Evolutionary conservation across 2,888 invertebrate species (phyloP).

Genomic region (Trissolcus brochymenae): DNA sequence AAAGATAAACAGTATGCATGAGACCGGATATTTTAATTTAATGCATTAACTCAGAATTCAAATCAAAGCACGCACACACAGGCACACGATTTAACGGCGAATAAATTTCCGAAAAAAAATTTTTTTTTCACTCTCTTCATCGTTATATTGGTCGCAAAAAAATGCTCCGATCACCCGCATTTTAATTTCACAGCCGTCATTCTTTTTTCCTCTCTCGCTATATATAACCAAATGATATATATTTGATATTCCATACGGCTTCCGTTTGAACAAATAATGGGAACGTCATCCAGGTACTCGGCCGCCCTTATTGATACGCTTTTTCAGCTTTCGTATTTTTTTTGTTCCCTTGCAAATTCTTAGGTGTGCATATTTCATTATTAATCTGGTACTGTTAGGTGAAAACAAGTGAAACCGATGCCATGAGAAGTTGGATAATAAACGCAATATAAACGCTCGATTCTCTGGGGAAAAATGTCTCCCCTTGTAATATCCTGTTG

Average conservation of each 20-base stretch:
- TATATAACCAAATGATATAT: too few relatives aligned
- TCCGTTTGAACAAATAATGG: too few relatives aligned
- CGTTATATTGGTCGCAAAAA: too few relatives aligned
- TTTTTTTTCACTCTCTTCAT: too few relatives aligned
- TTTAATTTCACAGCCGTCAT: too few relatives aligned
- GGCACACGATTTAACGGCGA: neutral
- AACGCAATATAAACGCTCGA: conserved; percentile 53
- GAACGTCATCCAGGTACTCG: neutral
- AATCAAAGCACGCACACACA: conserved; percentile 4
- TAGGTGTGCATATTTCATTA: conserved; percentile 35
- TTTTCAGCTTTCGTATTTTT: neutral
- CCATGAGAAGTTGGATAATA: conserved; percentile 50
- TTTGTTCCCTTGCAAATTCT: neutral
- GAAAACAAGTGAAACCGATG: conserved; percentile 50
- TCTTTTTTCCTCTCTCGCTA: too few relatives aligned
- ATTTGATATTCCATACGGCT: too few relatives aligned
- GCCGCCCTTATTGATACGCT: conserved; percentile 2
- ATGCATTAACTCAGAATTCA: conserved; percentile 14
- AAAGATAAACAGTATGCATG: conserved; percentile 10
- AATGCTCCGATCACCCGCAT: too few relatives aligned
- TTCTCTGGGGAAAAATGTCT: conserved; percentile 45
- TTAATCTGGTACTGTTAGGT: conserved; percentile 31
- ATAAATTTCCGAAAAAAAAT: neutral
- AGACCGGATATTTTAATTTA: conserved; percentile 11
- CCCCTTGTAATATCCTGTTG: conserved; percentile 52